These are phyloP conservation scores for Lineus longissimus DNA, from an alignment of 1,140 invertebrate species.

Conservation along the genomic window DNA sequence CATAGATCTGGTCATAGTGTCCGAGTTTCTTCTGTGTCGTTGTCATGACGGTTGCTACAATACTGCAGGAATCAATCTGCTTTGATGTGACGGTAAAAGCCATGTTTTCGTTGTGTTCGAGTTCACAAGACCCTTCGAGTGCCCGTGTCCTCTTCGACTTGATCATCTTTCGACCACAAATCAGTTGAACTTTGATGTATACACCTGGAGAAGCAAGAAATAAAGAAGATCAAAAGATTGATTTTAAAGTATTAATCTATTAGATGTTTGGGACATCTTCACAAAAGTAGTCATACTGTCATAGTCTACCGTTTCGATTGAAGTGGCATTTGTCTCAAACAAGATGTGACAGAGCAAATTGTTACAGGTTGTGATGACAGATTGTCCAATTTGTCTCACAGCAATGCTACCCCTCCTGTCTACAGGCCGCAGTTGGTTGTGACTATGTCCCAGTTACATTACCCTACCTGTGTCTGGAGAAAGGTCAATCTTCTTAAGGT, in stretches of 20 bases:
- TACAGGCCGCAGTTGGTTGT: neutral
- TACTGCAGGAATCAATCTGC: conserved; percentile 42
- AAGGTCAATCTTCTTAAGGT: conserved; percentile 30
- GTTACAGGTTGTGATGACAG: no score
- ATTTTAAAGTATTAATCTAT: no score
- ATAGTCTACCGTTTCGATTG: no score
- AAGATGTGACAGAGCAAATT: no score
- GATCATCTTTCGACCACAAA: conserved; percentile 40
- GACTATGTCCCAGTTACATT: neutral
- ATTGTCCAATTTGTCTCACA: no score
- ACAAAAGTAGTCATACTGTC: no score
- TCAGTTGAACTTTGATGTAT: conserved; percentile 41
- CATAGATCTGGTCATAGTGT: conserved; percentile 36
- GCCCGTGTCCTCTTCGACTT: conserved; percentile 44
- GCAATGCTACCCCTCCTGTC: no score
- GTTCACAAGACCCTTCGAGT: conserved; percentile 25
- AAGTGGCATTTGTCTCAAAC: no score
- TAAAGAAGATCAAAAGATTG: no score
- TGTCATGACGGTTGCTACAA: conserved; percentile 37
- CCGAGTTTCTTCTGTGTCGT: conserved; percentile 15
- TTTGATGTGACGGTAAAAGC: conserved; percentile 40
- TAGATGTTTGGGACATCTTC: no score
- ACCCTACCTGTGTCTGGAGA: conserved; percentile 32
- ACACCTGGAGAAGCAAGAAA: conserved; percentile 30
- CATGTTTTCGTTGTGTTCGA: conserved; percentile 46